Base-by-base conservation (phyloP, 2,797 vertebrate genomes). In the Bradypus variegatus region DNA sequence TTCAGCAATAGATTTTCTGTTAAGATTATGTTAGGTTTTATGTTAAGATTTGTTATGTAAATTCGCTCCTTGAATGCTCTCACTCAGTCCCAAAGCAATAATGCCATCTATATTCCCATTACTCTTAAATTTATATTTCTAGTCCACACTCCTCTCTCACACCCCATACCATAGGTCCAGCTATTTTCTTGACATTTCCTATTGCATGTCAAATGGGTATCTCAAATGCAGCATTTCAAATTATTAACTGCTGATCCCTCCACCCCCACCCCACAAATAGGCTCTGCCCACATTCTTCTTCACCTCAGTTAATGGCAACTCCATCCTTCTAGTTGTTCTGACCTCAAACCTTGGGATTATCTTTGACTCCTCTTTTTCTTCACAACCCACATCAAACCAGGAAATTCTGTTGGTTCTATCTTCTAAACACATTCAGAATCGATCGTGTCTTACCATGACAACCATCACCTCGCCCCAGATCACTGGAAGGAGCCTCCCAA, bases 21-120 rank as follows among this genome's bases (percentile, higher is more conserved):
- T 58, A 58, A 58, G 81, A 86, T 18, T 60, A 82, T 50, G 50
- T 50, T 81, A n/a, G 58, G 41, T 53, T 94, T 86, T 79, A 83
- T 79, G 55, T 58, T 58, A 58, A 58, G 81, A 86, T 18, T 60
- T 53, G 38, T 64, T 55, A 23, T 25, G 25, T 8, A 29, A 36
- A 73, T 18, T 65, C 31, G 55, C 14, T 79, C 41, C 58, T 60
- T 1, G 6, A 45, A n/a, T 65, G 31, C 27, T 76, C 12, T 75
- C 58, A 65, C 23, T 25, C 23, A 48, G 45, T 53, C 33, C 82
- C 75, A 12, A 53, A 67, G 27, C 14, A 77, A 62, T 48, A 53
- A 77, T 25, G 73, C 27, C 15, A 23, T 18, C 16, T 48, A 2
- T 15, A 27, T 65, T 81, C 69, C n/a, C 27, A 13, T 81, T 41